Percentiles rank a stretch among this genome's conserved stretches.
Conservation (phyloP, 2,113 vertebrate genomes). For the human (Homo sapiens) region DNA sequence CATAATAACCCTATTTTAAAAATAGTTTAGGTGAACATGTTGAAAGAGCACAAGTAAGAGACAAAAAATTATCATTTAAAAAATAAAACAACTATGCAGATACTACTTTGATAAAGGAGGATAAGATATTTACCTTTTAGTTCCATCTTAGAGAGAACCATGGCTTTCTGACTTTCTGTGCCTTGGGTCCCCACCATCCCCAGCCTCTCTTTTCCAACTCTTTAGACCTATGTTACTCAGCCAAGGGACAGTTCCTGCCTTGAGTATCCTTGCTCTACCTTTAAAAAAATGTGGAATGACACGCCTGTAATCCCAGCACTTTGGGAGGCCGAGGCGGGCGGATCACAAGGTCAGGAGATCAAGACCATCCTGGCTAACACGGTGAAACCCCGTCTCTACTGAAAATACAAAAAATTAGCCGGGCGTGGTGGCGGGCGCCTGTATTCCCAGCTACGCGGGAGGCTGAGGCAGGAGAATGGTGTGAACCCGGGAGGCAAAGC, state of each 20-base stretch:
- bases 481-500: too few species aligned
- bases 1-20: conserved; percentile 73
- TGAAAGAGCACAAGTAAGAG: conserved; percentile 74
- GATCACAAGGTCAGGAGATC: too few species aligned
- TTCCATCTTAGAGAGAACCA: neutral
- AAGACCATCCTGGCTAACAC: too few species aligned
- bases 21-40: conserved; percentile 73
- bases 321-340: too few species aligned
- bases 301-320: too few species aligned
- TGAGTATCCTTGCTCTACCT: neutral
- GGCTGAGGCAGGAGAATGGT: too few species aligned
- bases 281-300: neutral
- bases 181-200: neutral
- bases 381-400: too few species aligned
- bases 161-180: neutral
- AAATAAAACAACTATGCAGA: conserved; percentile 37
- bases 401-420: too few species aligned
- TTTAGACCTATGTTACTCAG: neutral
- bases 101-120: neutral
- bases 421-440: too few species aligned
- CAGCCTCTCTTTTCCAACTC: neutral
- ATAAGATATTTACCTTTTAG: neutral
- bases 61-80: conserved; percentile 19
- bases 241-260: neutral
- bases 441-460: too few species aligned